Base-by-base conservation (phyloP, 1,140 invertebrate genomes). In the Hirudo medicinalis region DNA sequence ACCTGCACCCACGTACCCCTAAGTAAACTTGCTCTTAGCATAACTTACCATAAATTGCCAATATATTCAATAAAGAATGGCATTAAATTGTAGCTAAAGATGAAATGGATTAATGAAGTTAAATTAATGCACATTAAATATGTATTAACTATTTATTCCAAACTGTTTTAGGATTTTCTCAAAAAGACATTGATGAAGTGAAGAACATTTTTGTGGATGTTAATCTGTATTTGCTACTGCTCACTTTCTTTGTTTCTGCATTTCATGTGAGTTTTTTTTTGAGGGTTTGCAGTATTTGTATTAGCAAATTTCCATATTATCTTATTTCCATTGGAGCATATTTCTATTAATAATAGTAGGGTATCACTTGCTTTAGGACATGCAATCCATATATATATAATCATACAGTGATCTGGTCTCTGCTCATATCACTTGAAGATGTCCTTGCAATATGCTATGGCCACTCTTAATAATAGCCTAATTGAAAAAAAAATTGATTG, bases 201-300 rank as follows among this genome's bases (percentile, higher is more conserved):
- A 98, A 97, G 83, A 89, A 90, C 67, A 91, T 97, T 77, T 97
- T 97, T 84, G 89, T 90, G 0, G 94, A 98, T 77, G 97, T 93
- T 0, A 97, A 96, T 82, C 83, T 97, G 17, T 92, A 92, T 80
- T 85, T 99, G 67, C 81, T 99, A n/a, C 88, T 89, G 75, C 85
- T 90, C 43, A 98, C 94, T n/a, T 87, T 98, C 75, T 85, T 92
- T 75, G 90, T 98, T 73, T 89, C 92, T 60, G 89, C 90, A 72
- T 85, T 94, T 77, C 95, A 99, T 87, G 92, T 96, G 86, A 88
- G 90, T 86, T 49, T 11, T 49, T 49, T 49, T 36, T 36, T 36
- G 6, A 6, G 32, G 32, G 6, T 36, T 36, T 36, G 32, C 32
- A 36, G 32, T 36, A 36, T 36, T 36, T 36, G 6, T 36, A 36